Evolutionary conservation across 2,113 vertebrate species (phyloP).

Genomic region (Eidolon helvum): DNA sequence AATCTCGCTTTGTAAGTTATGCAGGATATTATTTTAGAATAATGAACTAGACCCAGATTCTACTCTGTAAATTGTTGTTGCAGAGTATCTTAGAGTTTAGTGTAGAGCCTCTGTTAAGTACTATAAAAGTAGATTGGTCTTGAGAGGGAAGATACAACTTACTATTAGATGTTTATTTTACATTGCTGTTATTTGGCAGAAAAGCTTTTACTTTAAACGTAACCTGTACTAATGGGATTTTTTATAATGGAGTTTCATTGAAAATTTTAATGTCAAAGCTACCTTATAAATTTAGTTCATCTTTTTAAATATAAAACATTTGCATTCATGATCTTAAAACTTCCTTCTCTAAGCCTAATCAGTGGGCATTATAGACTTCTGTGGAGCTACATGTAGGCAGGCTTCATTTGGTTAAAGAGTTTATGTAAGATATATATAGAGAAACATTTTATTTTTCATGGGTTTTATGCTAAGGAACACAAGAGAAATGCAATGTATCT

Average conservation of each 20-base stretch:
- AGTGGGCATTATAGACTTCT: neutral
- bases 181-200: slow-evolving; percentile 9
- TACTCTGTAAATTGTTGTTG: neutral
- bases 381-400: neutral
- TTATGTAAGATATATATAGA: neutral
- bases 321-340: neutral
- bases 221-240: neutral
- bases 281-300: neutral
- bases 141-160: neutral
- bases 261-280: slow-evolving; percentile 28
- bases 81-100: neutral
- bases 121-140: slow-evolving; percentile 7
- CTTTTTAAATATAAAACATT: slow-evolving; percentile 27
- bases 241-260: slow-evolving; percentile 19
- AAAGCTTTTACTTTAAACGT: neutral
- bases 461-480: slow-evolving; percentile 13
- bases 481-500: neutral
- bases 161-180: neutral
- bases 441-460: neutral
- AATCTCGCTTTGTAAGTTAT: neutral
- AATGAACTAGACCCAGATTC: neutral
- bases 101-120: neutral
- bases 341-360: neutral
- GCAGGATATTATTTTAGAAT: neutral
- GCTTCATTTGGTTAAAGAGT: neutral